Evolutionary conservation across 2,797 vertebrate species (phyloP).

Genomic region (Triplophysa bombifrons): DNA sequence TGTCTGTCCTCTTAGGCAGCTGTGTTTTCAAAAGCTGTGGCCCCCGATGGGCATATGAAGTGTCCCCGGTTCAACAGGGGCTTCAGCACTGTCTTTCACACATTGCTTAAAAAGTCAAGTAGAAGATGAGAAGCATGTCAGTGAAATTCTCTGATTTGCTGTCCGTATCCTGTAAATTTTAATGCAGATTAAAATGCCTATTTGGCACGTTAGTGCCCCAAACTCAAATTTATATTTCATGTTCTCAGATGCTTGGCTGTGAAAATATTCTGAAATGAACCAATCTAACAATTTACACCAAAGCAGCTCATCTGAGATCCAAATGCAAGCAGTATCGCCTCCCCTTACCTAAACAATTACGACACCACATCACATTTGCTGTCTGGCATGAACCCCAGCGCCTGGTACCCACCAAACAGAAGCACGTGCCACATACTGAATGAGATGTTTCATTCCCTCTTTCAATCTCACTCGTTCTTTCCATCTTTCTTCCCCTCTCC

Average conservation of each 20-base stretch:
- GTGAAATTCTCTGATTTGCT: neutral
- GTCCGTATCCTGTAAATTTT: neutral
- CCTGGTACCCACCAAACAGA: slow-evolving; percentile 51
- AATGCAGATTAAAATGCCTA: neutral
- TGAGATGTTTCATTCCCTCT: slow-evolving; percentile 28
- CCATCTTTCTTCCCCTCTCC: slow-evolving; percentile 26
- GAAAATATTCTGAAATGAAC: slow-evolving; percentile 23
- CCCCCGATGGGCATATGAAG: slow-evolving; percentile 66
- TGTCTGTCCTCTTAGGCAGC: slow-evolving; percentile 68
- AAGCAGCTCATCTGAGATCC: slow-evolving; percentile 7
- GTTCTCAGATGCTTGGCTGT: neutral
- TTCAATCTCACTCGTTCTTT: slow-evolving; percentile 39
- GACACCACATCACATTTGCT: slow-evolving; percentile 39
- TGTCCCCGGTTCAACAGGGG: slow-evolving; percentile 38
- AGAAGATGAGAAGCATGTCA: slow-evolving; percentile 29
- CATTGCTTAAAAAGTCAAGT: slow-evolving; percentile 22
- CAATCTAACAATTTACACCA: slow-evolving; percentile 43
- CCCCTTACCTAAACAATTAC: slow-evolving; percentile 51
- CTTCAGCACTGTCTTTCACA: slow-evolving; percentile 31
- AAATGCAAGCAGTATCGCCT: slow-evolving; percentile 29
- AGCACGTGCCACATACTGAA: slow-evolving; percentile 42
- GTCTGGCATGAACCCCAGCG: slow-evolving; percentile 36
- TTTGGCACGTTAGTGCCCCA: neutral
- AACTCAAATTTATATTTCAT: neutral
- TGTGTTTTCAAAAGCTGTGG: slow-evolving; percentile 75